Evolutionary conservation across 2,113 vertebrate genomes (phyloP), one percentile per base, ranked within the genome.

Genomic region (Montifringilla adamsi): DNA sequence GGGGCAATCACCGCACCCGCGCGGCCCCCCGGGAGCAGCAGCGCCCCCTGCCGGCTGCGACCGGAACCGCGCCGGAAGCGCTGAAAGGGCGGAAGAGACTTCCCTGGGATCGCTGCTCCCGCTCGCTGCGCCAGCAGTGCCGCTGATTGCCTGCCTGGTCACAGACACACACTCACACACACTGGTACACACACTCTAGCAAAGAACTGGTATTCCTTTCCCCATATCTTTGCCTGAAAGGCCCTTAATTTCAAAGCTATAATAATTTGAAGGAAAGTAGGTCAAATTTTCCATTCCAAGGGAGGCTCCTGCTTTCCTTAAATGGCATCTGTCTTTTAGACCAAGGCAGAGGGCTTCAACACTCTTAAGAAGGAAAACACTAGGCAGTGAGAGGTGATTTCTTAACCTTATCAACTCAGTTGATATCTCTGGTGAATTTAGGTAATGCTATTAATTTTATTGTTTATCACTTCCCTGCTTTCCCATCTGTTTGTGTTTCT

Each of bases 51-150:
- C 22, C 23, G 31, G 70, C 69, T 26, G 50, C 7, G 16, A 2
- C 11, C 30, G 12, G 6, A 41, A 14, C 50, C 2, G 37, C 50
- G 4, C 49, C 28, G 1, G 21, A 8, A 20, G 50, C 4, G 16
- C 50, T 2, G 0, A 0, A 4, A 13, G 50, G 19, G 50, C 37
- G 7, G 49, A 23, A 39, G 47, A 30, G 35, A 9, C 10, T 19
- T 3, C 23, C 3, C 3, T 20, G 44, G 44, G 33, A 35, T 26
- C 19, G 11, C 49, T 13, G 68, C 28, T 24, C 27, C 5, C 18
- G 10, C 4, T 5, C 7, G 10, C 3, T 27, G 27, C 1, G n/a
- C 9, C 5, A 26, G 44, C 44, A 14, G 1, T 1, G 23, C 3
- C 9, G 3, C 4, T 13, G 6, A 7, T 7, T n/a, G 64, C 35